Conservation (phyloP, 2,888 invertebrate genomes). For the Mythimna loreyi region DNA sequence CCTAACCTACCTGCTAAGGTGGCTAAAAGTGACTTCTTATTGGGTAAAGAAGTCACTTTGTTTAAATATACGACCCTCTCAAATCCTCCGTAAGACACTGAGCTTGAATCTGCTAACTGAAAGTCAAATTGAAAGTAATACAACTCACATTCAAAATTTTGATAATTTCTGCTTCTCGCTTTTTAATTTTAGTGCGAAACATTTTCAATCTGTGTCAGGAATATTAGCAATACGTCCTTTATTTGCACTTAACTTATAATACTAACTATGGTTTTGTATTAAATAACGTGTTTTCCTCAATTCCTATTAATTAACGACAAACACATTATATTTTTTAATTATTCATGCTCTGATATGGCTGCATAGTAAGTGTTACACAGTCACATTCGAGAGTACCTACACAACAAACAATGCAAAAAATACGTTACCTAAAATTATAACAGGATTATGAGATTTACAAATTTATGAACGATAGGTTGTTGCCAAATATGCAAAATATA, state of each 20-base stretch:
- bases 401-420: not conserved
- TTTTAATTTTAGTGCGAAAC: conserved; percentile 78
- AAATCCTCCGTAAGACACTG: not conserved
- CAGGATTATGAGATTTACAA: not conserved
- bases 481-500: not conserved
- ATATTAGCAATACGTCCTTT: conserved; percentile 8
- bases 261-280: not conserved
- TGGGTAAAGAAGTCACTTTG: not conserved
- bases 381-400: not conserved
- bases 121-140: not conserved
- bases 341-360: not conserved
- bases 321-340: conserved; percentile 23
- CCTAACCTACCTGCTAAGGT: not conserved
- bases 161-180: conserved; percentile 68
- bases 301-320: conserved; percentile 17
- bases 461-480: not conserved
- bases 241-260: not conserved
- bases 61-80: not conserved
- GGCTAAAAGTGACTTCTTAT: too few relatives aligned
- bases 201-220: conserved; percentile 58
- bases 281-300: conserved; percentile 42
- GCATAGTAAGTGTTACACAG: not conserved
- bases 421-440: not conserved
- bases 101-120: not conserved
- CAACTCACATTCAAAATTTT: conserved; percentile 36